Percentiles rank a stretch among this genome's conserved stretches.
Evolutionary conservation across 2,113 vertebrate species (phyloP).

Genomic region (Cottus gobio): DNA sequence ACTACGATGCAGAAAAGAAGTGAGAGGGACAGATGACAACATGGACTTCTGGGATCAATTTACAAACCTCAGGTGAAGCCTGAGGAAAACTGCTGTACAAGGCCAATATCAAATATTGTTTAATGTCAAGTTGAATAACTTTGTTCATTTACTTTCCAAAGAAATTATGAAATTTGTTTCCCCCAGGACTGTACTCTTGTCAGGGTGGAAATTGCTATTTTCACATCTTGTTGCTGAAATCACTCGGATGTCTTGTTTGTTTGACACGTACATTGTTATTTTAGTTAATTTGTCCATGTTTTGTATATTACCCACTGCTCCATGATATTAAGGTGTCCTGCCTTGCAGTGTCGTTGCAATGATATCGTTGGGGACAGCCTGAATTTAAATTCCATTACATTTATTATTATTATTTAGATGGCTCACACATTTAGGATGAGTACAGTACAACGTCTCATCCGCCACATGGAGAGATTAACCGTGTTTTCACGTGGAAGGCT

Average conservation of each 20-base stretch:
- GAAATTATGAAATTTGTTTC: neutral
- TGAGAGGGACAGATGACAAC: conserved; percentile 11
- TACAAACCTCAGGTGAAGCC: neutral
- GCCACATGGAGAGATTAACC: too few relatives aligned
- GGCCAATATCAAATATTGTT: neutral
- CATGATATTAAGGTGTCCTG: neutral
- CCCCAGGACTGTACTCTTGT: neutral
- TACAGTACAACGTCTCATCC: too few relatives aligned
- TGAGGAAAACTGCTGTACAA: neutral
- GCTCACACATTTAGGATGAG: too few relatives aligned
- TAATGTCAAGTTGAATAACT: neutral
- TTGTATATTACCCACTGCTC: neutral
- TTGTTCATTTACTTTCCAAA: neutral
- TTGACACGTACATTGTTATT: neutral
- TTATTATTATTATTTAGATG: neutral
- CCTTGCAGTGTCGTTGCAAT: too few relatives aligned
- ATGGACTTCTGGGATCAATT: conserved; percentile 1
- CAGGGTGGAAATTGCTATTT: too few relatives aligned
- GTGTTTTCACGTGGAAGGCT: too few relatives aligned
- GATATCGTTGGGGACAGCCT: neutral
- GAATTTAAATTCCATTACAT: neutral
- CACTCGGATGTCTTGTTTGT: neutral
- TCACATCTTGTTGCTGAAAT: neutral
- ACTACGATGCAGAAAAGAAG: neutral
- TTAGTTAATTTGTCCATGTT: neutral